Conservation (phyloP, 2,797 vertebrate genomes). For the Eulemur mongoz region DNA sequence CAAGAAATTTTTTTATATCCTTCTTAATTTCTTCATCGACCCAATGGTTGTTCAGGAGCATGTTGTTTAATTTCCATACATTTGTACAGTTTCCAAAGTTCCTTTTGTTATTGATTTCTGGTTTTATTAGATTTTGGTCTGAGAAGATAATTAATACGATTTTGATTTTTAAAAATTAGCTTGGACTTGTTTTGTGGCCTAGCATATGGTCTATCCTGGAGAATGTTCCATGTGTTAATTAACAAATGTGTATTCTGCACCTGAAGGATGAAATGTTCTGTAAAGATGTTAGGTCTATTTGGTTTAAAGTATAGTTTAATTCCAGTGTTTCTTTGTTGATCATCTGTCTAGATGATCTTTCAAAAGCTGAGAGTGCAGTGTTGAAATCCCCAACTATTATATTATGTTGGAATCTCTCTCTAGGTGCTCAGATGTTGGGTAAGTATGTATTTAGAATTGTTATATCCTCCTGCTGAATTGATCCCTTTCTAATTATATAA, state of each 20-base stretch:
- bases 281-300: background rate
- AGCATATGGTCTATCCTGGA: background rate
- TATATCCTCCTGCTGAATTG: too few species aligned
- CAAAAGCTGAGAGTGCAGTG: background rate
- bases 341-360: background rate
- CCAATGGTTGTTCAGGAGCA: background rate
- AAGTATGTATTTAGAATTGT: too few species aligned
- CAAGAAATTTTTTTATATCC: background rate
- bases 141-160: background rate
- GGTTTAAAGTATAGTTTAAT: background rate
- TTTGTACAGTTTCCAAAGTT: background rate
- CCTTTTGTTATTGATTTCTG: background rate
- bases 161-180: background rate
- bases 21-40: background rate
- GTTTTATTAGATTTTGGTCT: background rate
- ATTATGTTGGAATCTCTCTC: background rate
- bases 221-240: background rate
- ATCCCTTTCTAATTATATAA: too few species aligned
- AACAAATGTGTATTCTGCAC: background rate
- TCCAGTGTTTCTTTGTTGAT: background rate
- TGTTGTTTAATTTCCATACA: background rate
- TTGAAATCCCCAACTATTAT: background rate
- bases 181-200: background rate
- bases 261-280: background rate
- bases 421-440: background rate